Evolutionary conservation across 30 jellyfish, hydroid and myxozoan species (phyloP).

Genomic region (Pseudorhiza aurosa): DNA sequence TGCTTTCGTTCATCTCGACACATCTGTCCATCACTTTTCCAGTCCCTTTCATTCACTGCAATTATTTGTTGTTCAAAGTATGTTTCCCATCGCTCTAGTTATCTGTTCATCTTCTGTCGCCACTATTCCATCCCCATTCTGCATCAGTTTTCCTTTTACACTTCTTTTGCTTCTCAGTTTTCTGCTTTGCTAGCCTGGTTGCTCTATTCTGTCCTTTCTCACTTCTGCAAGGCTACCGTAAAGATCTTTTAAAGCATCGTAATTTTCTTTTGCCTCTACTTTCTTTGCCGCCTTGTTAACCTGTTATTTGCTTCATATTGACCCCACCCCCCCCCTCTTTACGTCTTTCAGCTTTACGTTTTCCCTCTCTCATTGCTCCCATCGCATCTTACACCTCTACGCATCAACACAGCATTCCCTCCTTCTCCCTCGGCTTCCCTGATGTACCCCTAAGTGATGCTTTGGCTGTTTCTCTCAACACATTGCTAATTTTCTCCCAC

Average conservation of each 20-base stretch:
- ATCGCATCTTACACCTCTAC: conserved; percentile 12
- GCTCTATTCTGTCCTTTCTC: not conserved
- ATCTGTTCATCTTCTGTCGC: not conserved
- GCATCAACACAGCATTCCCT: conserved; percentile 5
- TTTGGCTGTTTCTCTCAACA: conserved; percentile 15
- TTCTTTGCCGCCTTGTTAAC: not conserved
- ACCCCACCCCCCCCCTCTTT: not conserved
- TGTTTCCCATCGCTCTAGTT: not conserved
- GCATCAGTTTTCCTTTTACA: not conserved
- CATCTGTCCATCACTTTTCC: too few relatives aligned
- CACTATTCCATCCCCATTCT: not conserved
- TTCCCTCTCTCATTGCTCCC: conserved; percentile 9
- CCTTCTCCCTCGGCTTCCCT: conserved; percentile 1
- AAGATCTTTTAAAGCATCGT: not conserved
- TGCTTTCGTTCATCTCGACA: too few relatives aligned
- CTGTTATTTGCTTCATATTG: not conserved
- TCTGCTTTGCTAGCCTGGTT: conserved; percentile 13
- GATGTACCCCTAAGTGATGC: conserved; percentile 8
- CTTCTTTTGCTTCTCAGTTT: not conserved
- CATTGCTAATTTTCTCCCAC: not conserved
- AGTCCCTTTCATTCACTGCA: not conserved
- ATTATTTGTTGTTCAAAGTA: not conserved
- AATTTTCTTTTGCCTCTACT: not conserved
- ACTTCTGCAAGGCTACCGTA: not conserved
- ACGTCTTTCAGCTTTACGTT: not conserved